Percentiles rank a stretch among this genome's conserved stretches.
phyloP scores from a whole-genome alignment of 2,888 invertebrate genomes.

The Elysia crispata region DNA sequence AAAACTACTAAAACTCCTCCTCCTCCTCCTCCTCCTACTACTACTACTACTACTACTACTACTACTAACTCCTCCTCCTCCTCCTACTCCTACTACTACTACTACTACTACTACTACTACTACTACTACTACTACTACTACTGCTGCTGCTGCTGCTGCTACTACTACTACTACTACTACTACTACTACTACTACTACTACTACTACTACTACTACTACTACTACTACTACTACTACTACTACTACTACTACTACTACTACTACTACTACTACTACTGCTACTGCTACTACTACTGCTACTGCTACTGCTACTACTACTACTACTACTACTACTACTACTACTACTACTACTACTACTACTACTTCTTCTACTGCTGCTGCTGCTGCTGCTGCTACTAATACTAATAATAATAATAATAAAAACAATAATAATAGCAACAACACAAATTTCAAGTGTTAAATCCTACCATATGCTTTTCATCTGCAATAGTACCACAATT shows the following conservation, averaged over 20 bases:
- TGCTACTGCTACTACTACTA: slow-evolving; percentile 13
- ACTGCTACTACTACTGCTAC: slow-evolving; percentile 1
- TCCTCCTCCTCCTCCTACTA: no score
- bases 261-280: slow-evolving; percentile 15
- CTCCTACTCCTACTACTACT: no score
- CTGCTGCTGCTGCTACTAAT: no score
- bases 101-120: no score
- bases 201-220: slow-evolving; percentile 10
- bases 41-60: no score
- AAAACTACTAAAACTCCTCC: no score
- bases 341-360: slow-evolving; percentile 21
- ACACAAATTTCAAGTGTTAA: no score
- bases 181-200: neutral
- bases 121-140: neutral
- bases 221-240: slow-evolving; percentile 10
- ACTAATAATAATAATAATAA: no score
- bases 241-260: slow-evolving; percentile 15
- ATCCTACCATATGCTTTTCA: no score
- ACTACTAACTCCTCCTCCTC: no score
- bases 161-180: slow-evolving; percentile 26
- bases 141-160: neutral
- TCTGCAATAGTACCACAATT: no score
- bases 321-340: slow-evolving; percentile 21
- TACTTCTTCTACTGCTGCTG: slow-evolving; percentile 15
- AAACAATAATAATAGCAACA: no score